Conservation (phyloP, 2,888 invertebrate genomes). For the Acronicta leporina region DNA sequence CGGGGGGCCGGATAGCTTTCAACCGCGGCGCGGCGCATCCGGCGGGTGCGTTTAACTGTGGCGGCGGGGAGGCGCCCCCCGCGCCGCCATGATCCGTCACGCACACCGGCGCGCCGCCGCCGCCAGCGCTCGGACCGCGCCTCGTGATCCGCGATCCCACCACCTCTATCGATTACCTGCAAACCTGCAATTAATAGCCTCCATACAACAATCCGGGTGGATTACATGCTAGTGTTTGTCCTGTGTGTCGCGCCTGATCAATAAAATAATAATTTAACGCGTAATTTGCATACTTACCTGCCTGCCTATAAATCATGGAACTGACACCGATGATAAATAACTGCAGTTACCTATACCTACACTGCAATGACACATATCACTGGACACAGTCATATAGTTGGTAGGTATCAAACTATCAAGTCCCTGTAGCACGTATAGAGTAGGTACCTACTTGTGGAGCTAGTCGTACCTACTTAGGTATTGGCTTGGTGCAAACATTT, state of each 20-base stretch:
- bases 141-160: constrained; percentile 53
- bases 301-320: constrained; percentile 42
- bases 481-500: no score
- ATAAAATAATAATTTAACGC: constrained; percentile 66
- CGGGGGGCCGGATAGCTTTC: constrained; percentile 85
- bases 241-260: constrained; percentile 67
- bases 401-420: no score
- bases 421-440: no score
- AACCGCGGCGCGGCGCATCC: constrained; percentile 83
- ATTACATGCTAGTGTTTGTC: constrained; percentile 82
- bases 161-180: constrained; percentile 83
- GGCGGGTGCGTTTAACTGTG: constrained; percentile 86
- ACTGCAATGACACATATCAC: constrained; percentile 16
- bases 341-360: constrained; percentile 11
- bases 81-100: constrained; percentile 88
- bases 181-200: constrained; percentile 88
- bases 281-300: constrained; percentile 57
- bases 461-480: no score
- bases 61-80: constrained; percentile 83
- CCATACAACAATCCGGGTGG: constrained; percentile 82
- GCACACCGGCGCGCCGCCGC: constrained; percentile 76
- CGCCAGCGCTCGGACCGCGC: constrained; percentile 57
- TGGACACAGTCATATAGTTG: constrained; percentile 10
- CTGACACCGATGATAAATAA: constrained; percentile 29
- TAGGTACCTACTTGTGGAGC: no score